Evolutionary conservation across 2,113 vertebrate genomes (phyloP).

Genomic region (Nyctibius bracteatus): DNA sequence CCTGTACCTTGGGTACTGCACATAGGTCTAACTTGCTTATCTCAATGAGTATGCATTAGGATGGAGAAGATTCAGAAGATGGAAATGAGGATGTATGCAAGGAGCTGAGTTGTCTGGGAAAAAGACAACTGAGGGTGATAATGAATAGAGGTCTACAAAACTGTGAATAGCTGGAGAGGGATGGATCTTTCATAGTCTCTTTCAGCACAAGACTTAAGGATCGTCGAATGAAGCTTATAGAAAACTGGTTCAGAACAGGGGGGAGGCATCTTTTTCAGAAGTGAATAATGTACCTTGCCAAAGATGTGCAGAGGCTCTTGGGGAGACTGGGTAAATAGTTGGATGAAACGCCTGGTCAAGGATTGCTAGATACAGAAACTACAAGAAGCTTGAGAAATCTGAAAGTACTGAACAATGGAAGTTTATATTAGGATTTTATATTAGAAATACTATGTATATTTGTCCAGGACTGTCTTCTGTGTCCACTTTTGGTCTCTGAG

Average conservation of each 20-base stretch:
- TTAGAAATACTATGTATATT: neutral
- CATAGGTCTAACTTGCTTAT: neutral
- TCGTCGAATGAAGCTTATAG: neutral
- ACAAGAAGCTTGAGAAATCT: neutral
- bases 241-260: neutral
- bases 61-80: neutral
- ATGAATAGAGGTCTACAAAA: neutral
- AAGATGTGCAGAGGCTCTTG: neutral
- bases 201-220: neutral
- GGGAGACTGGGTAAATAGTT: neutral
- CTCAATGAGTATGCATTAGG: neutral
- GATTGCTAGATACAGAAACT: neutral
- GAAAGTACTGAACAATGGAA: neutral
- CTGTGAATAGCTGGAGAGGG: neutral
- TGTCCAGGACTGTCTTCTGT: neutral
- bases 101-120: neutral
- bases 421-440: neutral
- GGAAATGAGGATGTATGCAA: neutral
- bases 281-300: neutral
- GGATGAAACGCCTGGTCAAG: neutral
- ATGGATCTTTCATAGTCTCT: neutral
- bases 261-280: neutral
- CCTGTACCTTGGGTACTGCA: neutral
- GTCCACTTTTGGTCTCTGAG: neutral
- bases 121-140: neutral